Evolutionary conservation across 2,113 vertebrate species (phyloP), one percentile per base, ranked within the genome.

Genomic region (Hippocampus guttulatus): DNA sequence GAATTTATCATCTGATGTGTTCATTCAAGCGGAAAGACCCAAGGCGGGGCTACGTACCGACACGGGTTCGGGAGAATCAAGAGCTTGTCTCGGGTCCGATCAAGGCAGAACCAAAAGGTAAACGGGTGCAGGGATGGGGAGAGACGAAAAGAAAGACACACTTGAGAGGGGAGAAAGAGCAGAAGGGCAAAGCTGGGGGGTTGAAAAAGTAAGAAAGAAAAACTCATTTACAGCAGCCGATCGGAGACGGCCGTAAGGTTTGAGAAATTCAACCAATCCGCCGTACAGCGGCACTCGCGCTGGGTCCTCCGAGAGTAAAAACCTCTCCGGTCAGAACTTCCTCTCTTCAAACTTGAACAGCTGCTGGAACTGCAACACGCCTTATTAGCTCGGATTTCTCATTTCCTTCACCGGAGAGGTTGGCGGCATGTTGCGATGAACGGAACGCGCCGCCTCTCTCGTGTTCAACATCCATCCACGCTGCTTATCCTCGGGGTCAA

Each of bases 1-100:
- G 83, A 82, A 90, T 83, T 85, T 82, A 90, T 90, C 83, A 78
- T 88, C 80, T 77, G 83, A 89, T 92, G 91, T 90, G 88, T 82
- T 91, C 86, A 85, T 77, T 81, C 73, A 79, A 0, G 75, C 76
- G 84, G 89, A 91, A 91, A 83, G 70, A 62, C 84, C 77, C 65
- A 66, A 87, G 76, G 77, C 77, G 52, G 70, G 72, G 75, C 73
- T 55, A 75, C 60, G 72, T 73, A 79, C 52, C 67, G 68, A 71
- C 58, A 33, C 33, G 27, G 79, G 78, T 80, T 85, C 82, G 68
- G 69, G 78, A 74, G 87, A 85, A 68, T 45, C 43, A 1, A 73
- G 82, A 7, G 74, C 77, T 78, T 71, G 80, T 85, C 74, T 77
- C 74, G 78, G 55, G 83, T 81, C 79, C 16, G 72, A 84, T 88